Conservation (phyloP, 2,797 vertebrate species). For the Ptychobarbus kaznakovi region DNA sequence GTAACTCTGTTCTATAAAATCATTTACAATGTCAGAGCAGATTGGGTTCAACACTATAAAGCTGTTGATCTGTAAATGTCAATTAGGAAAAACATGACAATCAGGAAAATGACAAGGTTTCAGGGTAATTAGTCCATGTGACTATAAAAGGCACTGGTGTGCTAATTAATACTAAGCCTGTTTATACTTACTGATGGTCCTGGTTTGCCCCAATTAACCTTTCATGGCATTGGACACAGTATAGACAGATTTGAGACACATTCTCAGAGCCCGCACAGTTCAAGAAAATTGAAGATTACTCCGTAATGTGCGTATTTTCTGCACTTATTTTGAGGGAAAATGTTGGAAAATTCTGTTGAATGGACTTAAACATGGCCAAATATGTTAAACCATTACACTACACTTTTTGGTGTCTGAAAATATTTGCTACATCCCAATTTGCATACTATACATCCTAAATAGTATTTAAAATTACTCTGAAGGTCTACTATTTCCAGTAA, state of each 20-base stretch:
- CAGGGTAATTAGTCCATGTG: constrained; percentile 27
- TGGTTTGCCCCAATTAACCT: constrained; percentile 14
- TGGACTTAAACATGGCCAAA: neutral
- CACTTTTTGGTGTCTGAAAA: neutral
- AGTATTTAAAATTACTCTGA: neutral
- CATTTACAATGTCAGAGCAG: constrained; percentile 19
- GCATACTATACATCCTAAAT: neutral
- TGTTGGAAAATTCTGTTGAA: no score
- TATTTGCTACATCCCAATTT: neutral
- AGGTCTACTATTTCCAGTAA: neutral
- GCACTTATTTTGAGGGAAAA: no score
- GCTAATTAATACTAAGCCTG: neutral
- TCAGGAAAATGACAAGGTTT: neutral
- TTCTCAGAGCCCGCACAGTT: neutral
- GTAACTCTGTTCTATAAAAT: constrained; percentile 3
- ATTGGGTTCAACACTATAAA: neutral
- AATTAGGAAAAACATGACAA: constrained; percentile 43
- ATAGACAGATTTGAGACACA: neutral
- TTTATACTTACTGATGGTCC: neutral
- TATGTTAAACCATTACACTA: neutral
- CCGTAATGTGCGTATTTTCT: no score
- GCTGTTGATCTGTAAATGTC: constrained; percentile 39
- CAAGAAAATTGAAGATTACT: neutral
- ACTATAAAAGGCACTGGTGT: constrained; percentile 8
- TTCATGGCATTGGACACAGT: neutral